Base-by-base conservation (phyloP, 2,797 vertebrate genomes). In the Neosalanx taihuensis region DNA sequence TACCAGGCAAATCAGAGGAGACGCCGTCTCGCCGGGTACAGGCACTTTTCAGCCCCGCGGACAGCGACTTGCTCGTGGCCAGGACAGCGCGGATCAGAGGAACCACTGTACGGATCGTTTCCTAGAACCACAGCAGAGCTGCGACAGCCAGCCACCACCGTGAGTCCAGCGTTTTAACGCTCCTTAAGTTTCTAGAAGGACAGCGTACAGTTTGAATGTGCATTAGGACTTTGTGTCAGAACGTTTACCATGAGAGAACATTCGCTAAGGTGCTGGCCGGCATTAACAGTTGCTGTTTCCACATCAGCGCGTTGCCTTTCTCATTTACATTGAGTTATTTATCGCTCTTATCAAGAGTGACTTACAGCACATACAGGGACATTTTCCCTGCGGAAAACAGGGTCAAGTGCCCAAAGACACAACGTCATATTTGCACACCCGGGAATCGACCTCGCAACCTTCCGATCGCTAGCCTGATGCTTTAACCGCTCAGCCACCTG, bases 1-100 rank as follows among this genome's bases (percentile, higher is more conserved):
- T 18, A 84, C 86, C 66, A 85, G 81, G 76, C 85, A 87, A 84
- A 86, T 84, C 51, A 84, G 87, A 81, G 81, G 86, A 72, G 86
- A 49, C 73, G 72, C 64, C 74, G 26, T n/a, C 62, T 13, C 59
- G 78, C 72, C 20, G 7, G 51, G 67, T 71, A 57, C 73, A 81
- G 37, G 83, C 81, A 6, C 69, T 41, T 75, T 71, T 69, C 79
- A 79, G 79, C 37, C 81, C 74, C 70, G 35, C 60, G 73, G 78
- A 80, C 76, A 80, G 76, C 83, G 76, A 60, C 49, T 53, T 67
- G 33, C 53, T 23, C 20, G 53, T 30, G 69, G 30, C 20, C 73
- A 67, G 66, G 66, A 70, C 76, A 69, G 73, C 15, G 29, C 72
- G 57, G 86, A 87, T 51, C 72, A 72, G 18, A 85, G 80, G 68